Conservation (phyloP, 2,888 invertebrate genomes). For the Drosophila nr. perissopoda region DNA sequence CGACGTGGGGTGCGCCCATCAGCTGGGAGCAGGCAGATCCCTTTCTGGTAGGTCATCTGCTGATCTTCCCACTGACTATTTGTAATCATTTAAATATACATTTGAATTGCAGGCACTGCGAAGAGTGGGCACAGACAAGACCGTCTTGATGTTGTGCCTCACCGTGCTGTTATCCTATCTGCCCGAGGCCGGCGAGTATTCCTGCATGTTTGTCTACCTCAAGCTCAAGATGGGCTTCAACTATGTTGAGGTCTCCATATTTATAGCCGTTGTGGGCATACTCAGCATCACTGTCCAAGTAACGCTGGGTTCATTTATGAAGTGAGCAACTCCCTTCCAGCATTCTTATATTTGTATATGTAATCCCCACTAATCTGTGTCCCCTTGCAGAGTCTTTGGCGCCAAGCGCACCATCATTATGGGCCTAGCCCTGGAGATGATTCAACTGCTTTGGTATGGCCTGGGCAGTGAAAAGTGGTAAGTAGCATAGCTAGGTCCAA, state of each 20-base stretch:
- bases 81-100: background rate
- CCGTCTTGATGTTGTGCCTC: constrained; percentile 97
- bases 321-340: constrained; percentile 75
- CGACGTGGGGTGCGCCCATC: constrained; percentile 94
- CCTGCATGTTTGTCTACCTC: constrained; percentile 99
- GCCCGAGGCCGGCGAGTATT: constrained; percentile 99
- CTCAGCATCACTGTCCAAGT: constrained; percentile 98
- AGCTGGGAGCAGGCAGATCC: constrained; percentile 99
- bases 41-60: constrained; percentile 89
- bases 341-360: background rate
- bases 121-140: constrained; percentile 97
- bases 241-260: constrained; percentile 97
- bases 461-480: constrained; percentile 97
- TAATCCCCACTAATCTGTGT: background rate
- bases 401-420: constrained; percentile 99
- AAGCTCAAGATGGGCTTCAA: constrained; percentile 98
- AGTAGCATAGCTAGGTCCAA: constrained; percentile 57
- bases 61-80: background rate
- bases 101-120: constrained; percentile 87
- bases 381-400: constrained; percentile 87
- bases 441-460: constrained; percentile 98
- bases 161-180: constrained; percentile 99
- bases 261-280: constrained; percentile 98
- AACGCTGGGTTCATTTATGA: constrained; percentile 92
- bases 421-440: constrained; percentile 97